Evolutionary conservation across 1,140 invertebrate genomes (phyloP), one percentile per base, ranked within the genome.

Genomic region (Aphidius ervi): DNA sequence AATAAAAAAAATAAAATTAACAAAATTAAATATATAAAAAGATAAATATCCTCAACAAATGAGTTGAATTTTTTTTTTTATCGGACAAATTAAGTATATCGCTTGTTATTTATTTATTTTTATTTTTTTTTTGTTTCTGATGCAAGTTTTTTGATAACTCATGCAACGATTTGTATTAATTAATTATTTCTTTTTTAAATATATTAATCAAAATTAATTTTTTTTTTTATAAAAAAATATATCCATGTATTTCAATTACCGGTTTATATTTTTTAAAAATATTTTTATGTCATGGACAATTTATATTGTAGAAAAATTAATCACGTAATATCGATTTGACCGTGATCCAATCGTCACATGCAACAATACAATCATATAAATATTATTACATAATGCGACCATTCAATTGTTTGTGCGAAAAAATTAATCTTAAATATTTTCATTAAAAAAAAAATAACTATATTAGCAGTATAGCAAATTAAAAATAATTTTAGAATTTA

Each of bases 271-370:
- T 16, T 16, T 16, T 16, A 16, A 16, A 16, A 16, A 16, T 16
- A 16, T 16, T 16, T 16, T 16, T 16, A 16, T 31, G 73, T 72
- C 73, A 75, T 66, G 73, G 71, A 69, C 67, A 64, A 56, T 68
- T 59, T 70, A 71, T 74, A 71, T 74, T 31, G 4, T 31, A 31
- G 23, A 31, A 31, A 31, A 31, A 73, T 75, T 71, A 67, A 67
- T 67, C 64, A 69, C 70, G 74, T 75, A 75, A 73, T 75, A 71
- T 69, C 62, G 66, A 47, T 63, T 63, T 73, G 73, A 70, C 74
- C 73, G 68, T 74, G 73, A 74, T 74, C 69, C 69, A 68, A 68
- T 63, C 64, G 55, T 65, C 62, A 63, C 67, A 71, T 71, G 71
- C 70, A 68, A 60, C 54, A 16, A 6, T n/a, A 71, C 67, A 70